Evolutionary conservation across 2,797 vertebrate species (phyloP).

Genomic region (Calcarius lapponicus): DNA sequence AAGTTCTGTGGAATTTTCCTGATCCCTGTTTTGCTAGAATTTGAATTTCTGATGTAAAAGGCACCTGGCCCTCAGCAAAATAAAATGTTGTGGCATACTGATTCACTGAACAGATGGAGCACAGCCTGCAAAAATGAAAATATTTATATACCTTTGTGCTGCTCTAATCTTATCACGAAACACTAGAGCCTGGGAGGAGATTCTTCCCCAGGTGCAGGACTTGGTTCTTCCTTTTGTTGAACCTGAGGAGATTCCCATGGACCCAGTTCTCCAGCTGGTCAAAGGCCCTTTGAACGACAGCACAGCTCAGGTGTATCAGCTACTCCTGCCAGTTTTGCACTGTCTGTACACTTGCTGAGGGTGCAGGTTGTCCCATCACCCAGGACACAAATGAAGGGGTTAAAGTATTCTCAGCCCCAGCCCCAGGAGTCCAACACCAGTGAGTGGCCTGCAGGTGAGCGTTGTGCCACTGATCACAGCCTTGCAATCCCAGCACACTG

Average conservation of each 20-base stretch:
- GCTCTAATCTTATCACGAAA: not conserved
- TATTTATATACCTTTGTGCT: not conserved
- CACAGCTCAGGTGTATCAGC: not conserved
- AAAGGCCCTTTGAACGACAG: not conserved
- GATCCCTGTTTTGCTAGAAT: not conserved
- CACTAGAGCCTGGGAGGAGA: not conserved
- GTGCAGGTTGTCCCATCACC: not conserved
- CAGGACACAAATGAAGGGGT: not conserved
- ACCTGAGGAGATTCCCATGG: not conserved
- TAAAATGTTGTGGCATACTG: not conserved
- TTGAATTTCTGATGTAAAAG: not conserved
- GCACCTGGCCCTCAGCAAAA: not conserved
- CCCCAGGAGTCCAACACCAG: too few relatives aligned
- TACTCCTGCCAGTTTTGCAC: not conserved
- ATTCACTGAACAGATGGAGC: not conserved
- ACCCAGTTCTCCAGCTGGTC: not conserved
- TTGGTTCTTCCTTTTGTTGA: not conserved
- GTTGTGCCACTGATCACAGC: not conserved
- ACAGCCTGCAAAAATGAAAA: not conserved
- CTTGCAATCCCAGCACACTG: not conserved
- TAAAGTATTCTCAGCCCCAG: not conserved
- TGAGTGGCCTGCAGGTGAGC: too few relatives aligned
- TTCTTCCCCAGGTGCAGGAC: not conserved
- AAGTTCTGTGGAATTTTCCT: not conserved
- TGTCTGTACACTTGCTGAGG: not conserved